phyloP scores from a whole-genome alignment of 2,888 invertebrate species.

The Nesidiocoris tenuis region DNA sequence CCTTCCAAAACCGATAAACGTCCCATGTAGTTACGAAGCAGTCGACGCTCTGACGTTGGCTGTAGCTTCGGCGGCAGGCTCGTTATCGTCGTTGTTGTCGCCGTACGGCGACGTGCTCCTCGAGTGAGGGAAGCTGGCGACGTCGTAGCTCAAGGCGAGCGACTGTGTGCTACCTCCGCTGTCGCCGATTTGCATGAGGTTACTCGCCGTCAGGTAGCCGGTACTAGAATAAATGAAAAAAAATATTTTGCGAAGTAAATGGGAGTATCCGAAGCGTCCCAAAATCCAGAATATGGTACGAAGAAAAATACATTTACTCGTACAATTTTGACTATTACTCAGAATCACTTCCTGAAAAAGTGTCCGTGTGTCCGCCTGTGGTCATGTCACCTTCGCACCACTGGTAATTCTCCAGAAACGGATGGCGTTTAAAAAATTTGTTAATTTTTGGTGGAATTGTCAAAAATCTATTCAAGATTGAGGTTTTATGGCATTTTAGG shows the following conservation, averaged over 20 bases:
- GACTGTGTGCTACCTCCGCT: slow-evolving; percentile 72
- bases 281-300: too few relatives aligned
- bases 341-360: too few relatives aligned
- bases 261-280: not conserved
- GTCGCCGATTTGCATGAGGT: slow-evolving; percentile 39
- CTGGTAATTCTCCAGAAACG: too few relatives aligned
- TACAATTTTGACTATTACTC: too few relatives aligned
- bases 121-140: slow-evolving; percentile 74
- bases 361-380: too few relatives aligned
- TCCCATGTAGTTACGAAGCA: slow-evolving; percentile 17
- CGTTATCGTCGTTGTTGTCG: slow-evolving; percentile 10
- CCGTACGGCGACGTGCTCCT: slow-evolving; percentile 66
- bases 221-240: slow-evolving; percentile 5
- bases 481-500: too few relatives aligned
- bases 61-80: not conserved
- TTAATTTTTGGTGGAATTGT: too few relatives aligned
- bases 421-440: too few relatives aligned
- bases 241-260: not conserved
- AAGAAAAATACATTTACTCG: too few relatives aligned
- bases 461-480: too few relatives aligned
- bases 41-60: slow-evolving; percentile 4
- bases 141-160: slow-evolving; percentile 69
- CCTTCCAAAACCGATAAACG: too few relatives aligned
- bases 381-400: too few relatives aligned
- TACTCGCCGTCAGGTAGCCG: slow-evolving; percentile 22